Percentiles rank a stretch among this genome's conserved stretches.
Evolutionary conservation across 1,140 invertebrate genomes (phyloP).

Genomic region (Asbolus verrucosus): DNA sequence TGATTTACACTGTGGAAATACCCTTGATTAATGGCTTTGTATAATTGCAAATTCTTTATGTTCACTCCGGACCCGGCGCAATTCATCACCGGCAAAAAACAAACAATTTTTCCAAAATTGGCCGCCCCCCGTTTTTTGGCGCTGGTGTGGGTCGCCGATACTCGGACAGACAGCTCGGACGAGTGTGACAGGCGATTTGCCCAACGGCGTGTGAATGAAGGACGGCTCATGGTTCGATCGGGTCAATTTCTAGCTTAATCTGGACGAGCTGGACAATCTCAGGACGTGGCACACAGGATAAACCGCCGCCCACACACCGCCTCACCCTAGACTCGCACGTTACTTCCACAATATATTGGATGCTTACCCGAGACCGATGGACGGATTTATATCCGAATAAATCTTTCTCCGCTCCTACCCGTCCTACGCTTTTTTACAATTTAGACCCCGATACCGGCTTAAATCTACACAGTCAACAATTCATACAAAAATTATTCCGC

Average conservation of each 20-base stretch:
- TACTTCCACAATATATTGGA: constrained; percentile 59
- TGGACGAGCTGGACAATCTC: constrained; percentile 63
- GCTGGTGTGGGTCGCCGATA: neutral
- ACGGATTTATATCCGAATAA: constrained; percentile 56
- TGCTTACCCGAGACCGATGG: constrained; percentile 54
- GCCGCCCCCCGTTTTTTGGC: no score
- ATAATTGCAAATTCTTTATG: constrained; percentile 65
- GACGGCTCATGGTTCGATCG: constrained; percentile 62
- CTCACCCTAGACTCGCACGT: constrained; percentile 45
- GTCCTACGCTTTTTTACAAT: constrained; percentile 7
- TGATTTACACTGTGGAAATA: constrained; percentile 64
- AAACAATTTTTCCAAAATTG: neutral
- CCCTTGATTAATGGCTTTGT: constrained; percentile 63
- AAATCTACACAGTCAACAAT: neutral
- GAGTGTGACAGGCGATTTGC: constrained; percentile 63
- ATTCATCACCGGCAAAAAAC: constrained; percentile 19
- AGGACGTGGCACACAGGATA: constrained; percentile 54
- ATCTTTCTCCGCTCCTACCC: constrained; percentile 43
- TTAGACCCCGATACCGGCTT: neutral
- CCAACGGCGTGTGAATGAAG: constrained; percentile 63
- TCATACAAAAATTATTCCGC: neutral
- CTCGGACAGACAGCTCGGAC: constrained; percentile 36
- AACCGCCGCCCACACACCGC: constrained; percentile 41
- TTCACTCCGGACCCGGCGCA: constrained; percentile 54
- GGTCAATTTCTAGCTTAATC: constrained; percentile 64